These are phyloP conservation scores for Festucalex cinctus DNA, from an alignment of 2,113 vertebrate genomes.

Conservation along the genomic window DNA sequence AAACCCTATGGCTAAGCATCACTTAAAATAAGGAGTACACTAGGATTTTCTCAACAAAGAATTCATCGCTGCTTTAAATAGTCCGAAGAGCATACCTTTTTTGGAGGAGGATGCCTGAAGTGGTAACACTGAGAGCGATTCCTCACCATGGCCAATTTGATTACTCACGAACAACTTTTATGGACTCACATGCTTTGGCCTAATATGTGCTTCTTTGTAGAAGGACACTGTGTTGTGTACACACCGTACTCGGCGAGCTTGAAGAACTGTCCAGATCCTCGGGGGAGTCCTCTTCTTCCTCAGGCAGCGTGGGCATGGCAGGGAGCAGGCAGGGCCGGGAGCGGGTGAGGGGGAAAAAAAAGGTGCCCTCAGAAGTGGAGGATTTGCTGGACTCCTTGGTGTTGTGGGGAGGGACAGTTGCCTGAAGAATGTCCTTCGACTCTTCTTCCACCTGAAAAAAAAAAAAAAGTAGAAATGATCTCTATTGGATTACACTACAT, in stretches of 20 bases:
- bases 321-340: constrained; percentile 60
- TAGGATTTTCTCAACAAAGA: not conserved
- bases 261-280: constrained; percentile 75
- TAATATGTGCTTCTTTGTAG: constrained; percentile 4
- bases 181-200: constrained; percentile 19
- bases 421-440: constrained; percentile 20
- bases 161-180: constrained; percentile 7
- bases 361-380: constrained; percentile 18
- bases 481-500: not conserved
- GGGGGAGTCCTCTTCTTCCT: constrained; percentile 85
- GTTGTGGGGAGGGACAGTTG: constrained; percentile 11
- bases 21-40: not conserved
- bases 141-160: constrained; percentile 6
- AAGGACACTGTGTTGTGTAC: constrained; percentile 23
- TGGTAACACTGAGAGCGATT: constrained; percentile 5
- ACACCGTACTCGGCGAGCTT: constrained; percentile 76
- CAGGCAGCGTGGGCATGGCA: constrained; percentile 88
- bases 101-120: constrained; percentile 1
- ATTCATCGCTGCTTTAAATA: constrained; percentile 5
- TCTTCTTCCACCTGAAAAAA: constrained; percentile 32
- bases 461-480: constrained; percentile 3
- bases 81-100: constrained; percentile 1
- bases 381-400: constrained; percentile 13
- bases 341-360: constrained; percentile 58
- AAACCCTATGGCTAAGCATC: too few relatives aligned